Base-by-base conservation (phyloP, 2,888 invertebrate species). In the Eumacrocentrus americanus region DNA sequence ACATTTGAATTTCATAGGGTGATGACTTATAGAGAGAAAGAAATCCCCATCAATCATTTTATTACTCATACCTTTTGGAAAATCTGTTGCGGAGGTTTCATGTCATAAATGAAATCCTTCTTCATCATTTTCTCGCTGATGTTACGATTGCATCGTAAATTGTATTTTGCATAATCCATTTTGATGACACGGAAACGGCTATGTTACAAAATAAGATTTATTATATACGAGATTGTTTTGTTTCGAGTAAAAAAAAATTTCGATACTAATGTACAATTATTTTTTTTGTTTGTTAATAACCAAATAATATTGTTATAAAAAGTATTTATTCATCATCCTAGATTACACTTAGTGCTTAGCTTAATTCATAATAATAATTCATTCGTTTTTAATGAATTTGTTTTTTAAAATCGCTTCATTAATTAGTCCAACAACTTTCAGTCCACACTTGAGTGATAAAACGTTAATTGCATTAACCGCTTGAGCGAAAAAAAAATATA, bases 101-200 rank as follows among this genome's bases (percentile, higher is more conserved):
- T 73, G 18, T 75, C 75, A 48, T 76, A 76, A 12, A 76, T 62
- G 18, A 76, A 76, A 61, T 76, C 76, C 25, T 76, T 73, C 18
- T 75, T 72, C 16, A 70, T 73, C 76, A 76, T 75, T 65, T 74
- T 76, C 46, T 72, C 76, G 38, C 76, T 76, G 37, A 76, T 54
- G 46, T 67, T 72, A 4, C 74, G 71, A 58, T 72, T 73, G 47
- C 76, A 76, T 11, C 76, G 72, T 38, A 76, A 64, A 70, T 76
- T 76, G 37, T 76, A 76, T 53, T 76, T 75, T 2, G 70, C 61
- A 9, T 50, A 65, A 22, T 75, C 75, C 37, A 60, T 60, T 22
- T 44, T 38, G 2, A 16, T 14, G 12, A 23, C n/a, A n/a, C n/a
- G n/a, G n/a, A n/a, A n/a, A n/a, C n/a, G n/a, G n/a, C n/a, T n/a